phyloP scores from a whole-genome alignment of 2,888 invertebrate genomes.

The Esperia sulphurella region DNA sequence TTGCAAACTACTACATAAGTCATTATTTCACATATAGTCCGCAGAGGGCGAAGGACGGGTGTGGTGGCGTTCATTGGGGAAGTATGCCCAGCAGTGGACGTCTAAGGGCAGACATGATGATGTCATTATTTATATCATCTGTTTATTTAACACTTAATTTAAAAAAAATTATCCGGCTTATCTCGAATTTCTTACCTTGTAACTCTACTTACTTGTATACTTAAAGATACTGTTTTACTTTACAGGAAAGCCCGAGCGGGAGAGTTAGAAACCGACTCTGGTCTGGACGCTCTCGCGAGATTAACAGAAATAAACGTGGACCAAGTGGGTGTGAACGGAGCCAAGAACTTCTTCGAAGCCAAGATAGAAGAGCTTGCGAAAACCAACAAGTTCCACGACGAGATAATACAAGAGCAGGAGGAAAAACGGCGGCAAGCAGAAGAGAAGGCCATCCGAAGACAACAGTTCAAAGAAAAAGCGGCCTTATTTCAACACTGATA shows the following conservation, averaged over 20 bases:
- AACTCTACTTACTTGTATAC: not conserved
- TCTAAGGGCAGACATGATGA: too few relatives aligned
- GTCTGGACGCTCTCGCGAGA: slow-evolving; percentile 90
- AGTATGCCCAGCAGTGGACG: too few relatives aligned
- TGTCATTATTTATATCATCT: too few relatives aligned
- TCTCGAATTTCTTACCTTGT: slow-evolving; percentile 1
- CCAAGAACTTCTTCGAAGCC: slow-evolving; percentile 97
- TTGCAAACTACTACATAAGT: too few relatives aligned
- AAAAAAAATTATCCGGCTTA: too few relatives aligned
- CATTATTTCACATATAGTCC: too few relatives aligned
- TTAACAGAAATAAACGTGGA: slow-evolving; percentile 95
- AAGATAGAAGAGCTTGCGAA: slow-evolving; percentile 94
- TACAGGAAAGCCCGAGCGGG: slow-evolving; percentile 94
- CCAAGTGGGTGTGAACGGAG: slow-evolving; percentile 95
- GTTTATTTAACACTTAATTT: too few relatives aligned
- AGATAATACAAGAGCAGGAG: slow-evolving; percentile 95
- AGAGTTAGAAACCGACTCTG: slow-evolving; percentile 91
- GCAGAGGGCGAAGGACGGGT: too few relatives aligned
- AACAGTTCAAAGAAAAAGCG: slow-evolving; percentile 93
- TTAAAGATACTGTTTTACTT: slow-evolving; percentile 1
- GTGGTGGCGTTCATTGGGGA: too few relatives aligned
- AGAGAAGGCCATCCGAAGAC: slow-evolving; percentile 88
- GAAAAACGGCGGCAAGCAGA: slow-evolving; percentile 91
- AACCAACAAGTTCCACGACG: slow-evolving; percentile 93
- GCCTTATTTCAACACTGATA: slow-evolving; percentile 83